A percentile compares a stretch with the other conserved stretches of the same genome.
These are phyloP conservation scores for Phoebastria nigripes DNA, from an alignment of 2,797 vertebrate genomes.

Conservation along the genomic window DNA sequence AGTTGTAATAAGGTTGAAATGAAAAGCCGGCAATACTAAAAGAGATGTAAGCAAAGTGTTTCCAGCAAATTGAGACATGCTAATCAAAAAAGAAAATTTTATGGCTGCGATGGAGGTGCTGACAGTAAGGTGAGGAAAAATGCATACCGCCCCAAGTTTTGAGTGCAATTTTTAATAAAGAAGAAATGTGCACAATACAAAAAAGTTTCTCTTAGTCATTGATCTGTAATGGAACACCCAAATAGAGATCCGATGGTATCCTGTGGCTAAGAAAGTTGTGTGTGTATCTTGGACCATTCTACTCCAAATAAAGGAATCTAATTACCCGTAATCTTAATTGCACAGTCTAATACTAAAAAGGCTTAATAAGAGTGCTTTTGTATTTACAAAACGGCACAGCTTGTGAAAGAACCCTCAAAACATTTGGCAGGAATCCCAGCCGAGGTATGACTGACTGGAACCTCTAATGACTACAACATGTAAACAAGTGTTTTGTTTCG, in stretches of 20 bases:
- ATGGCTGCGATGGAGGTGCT: constrained; percentile 13
- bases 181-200: constrained; percentile 14
- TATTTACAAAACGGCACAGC: constrained; percentile 83
- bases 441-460: constrained; percentile 80
- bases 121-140: constrained; percentile 56
- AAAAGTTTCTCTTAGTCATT: constrained; percentile 8
- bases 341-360: constrained; percentile 77
- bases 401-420: constrained; percentile 82
- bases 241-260: constrained; percentile 39
- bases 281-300: constrained; percentile 67
- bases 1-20: constrained; percentile 54
- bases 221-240: constrained; percentile 47
- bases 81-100: constrained; percentile 67
- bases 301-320: constrained; percentile 75
- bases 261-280: constrained; percentile 59
- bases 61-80: constrained; percentile 59
- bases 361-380: constrained; percentile 80
- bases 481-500: constrained; percentile 84
- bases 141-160: neutral
- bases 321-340: constrained; percentile 77
- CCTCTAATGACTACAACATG: constrained; percentile 81
- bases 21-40: constrained; percentile 23
- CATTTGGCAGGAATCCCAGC: constrained; percentile 84
- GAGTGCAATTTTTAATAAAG: constrained; percentile 45
- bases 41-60: constrained; percentile 46